Base-by-base conservation (phyloP, 2,797 vertebrate genomes). In the Melanotaenia pygmaea region DNA sequence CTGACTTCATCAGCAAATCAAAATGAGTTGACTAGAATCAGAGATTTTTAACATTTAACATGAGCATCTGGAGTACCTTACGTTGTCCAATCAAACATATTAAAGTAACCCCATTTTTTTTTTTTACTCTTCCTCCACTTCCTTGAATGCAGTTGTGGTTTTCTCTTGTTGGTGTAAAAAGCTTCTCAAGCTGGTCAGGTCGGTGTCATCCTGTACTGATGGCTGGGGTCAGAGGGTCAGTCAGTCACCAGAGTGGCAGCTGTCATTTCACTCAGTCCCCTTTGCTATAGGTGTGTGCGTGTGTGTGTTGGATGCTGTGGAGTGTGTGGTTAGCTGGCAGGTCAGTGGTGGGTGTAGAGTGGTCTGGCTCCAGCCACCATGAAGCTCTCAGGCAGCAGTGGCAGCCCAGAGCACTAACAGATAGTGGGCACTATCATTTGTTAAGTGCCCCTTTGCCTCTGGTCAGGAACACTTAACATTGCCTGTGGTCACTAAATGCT, bases 391-490 rank as follows among this genome's bases (percentile, higher is more conserved):
- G 86, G 88, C 92, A 88, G 79, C 79, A 88, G 82, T 91, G 90
- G 87, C 85, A 87, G 85, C 88, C 85, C 73, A 72, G 73, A 89
- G 83, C 83, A 81, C 81, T 88, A 92, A 91, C 82, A 90, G 90
- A 92, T 92, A 91, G 90, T 85, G 92, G 94, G 93, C 93, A 95
- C 94, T 92, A 94, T 93, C 90, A 93, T 94, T 95, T 95, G 95
- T 95, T 95, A 95, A 95, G 95, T 95, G 94, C 93, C 93, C 89
- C 86, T 93, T 91, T 64, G 92, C 90, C 92, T 93, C 90, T 93
- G 94, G 94, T 92, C 93, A 94, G 92, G 88, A 95, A 94, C 94
- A 95, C 93, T 95, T 95, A 95, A 95, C 93, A 92, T 85, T 88
- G 90, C 91, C 92, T 95, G 95, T 94, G 95, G 95, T 95, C 93